Evolutionary conservation across 2,797 vertebrate genomes (phyloP).

Genomic region (Anisognathus igniventris): DNA sequence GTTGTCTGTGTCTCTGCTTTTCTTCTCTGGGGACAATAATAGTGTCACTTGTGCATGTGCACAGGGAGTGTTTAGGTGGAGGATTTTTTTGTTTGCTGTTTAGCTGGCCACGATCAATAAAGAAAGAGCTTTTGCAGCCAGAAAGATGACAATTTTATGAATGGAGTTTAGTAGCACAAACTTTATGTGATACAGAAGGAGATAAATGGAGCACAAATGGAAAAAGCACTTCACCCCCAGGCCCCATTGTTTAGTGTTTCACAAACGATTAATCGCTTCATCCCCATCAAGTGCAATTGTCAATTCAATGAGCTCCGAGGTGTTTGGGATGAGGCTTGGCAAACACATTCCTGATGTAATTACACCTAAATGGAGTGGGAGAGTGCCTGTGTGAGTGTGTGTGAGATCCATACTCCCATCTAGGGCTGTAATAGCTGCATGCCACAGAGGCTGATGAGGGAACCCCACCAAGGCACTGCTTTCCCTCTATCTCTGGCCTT

Average conservation of each 20-base stretch:
- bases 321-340: conserved; percentile 5
- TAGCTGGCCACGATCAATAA: not conserved
- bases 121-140: not conserved
- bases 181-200: conserved; percentile 27
- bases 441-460: not conserved
- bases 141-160: conserved; percentile 14
- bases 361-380: conserved; percentile 16
- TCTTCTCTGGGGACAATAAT: not conserved
- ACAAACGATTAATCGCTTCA: conserved; percentile 61
- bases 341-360: conserved; percentile 27
- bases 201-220: conserved; percentile 56
- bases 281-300: conserved; percentile 62
- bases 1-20: not conserved
- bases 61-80: not conserved
- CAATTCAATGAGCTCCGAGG: conserved; percentile 50
- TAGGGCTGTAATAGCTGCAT: fast-evolving
- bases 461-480: fast-evolving
- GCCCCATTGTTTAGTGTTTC: conserved; percentile 53
- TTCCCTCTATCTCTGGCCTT: not conserved
- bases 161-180: conserved; percentile 19
- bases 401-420: fast-evolving
- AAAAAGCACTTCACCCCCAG: conserved; percentile 51
- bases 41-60: not conserved
- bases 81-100: not conserved
- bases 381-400: not conserved